Evolutionary conservation across 2,888 invertebrate species (phyloP).

Genomic region (Dexiosoma caninum): DNA sequence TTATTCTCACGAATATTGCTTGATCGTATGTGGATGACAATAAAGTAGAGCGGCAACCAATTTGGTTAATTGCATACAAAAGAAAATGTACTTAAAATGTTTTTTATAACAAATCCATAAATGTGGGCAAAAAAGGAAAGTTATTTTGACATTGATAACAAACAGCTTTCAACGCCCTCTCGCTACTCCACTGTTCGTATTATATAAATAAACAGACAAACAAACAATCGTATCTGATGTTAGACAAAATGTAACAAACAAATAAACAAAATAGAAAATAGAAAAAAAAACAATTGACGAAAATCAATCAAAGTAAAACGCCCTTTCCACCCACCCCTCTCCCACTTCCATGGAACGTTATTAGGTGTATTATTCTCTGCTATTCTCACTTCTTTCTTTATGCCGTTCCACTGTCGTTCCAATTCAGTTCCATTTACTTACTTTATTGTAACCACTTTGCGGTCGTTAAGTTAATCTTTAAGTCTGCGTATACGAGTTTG

Average conservation of each 20-base stretch:
- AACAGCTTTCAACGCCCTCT: slow-evolving; percentile 19
- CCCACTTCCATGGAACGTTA: slow-evolving; percentile 18
- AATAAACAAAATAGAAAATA: slow-evolving; percentile 23
- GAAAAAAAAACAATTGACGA: slow-evolving; percentile 51
- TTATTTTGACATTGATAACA: slow-evolving; percentile 22
- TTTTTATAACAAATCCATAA: slow-evolving; percentile 5
- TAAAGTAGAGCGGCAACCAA: too few relatives aligned
- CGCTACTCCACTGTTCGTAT: slow-evolving; percentile 22
- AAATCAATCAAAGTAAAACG: slow-evolving; percentile 62
- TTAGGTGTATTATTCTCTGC: slow-evolving; percentile 54
- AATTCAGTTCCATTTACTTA: slow-evolving; percentile 27
- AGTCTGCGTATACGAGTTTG: background rate
- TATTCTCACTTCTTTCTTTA: slow-evolving; percentile 22
- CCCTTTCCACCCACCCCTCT: slow-evolving; percentile 20
- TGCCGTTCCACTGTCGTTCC: background rate
- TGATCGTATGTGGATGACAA: too few relatives aligned
- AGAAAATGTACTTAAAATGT: background rate
- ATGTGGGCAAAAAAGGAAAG: background rate
- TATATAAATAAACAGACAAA: slow-evolving; percentile 49
- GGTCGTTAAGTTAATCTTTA: slow-evolving; percentile 62
- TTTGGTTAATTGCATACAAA: background rate
- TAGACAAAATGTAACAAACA: slow-evolving; percentile 39
- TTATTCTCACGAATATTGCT: background rate
- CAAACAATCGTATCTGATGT: slow-evolving; percentile 34
- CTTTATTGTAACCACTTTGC: slow-evolving; percentile 59